Evolutionary conservation across 2,888 invertebrate species (phyloP).

Genomic region (Alentia gelatinosa): DNA sequence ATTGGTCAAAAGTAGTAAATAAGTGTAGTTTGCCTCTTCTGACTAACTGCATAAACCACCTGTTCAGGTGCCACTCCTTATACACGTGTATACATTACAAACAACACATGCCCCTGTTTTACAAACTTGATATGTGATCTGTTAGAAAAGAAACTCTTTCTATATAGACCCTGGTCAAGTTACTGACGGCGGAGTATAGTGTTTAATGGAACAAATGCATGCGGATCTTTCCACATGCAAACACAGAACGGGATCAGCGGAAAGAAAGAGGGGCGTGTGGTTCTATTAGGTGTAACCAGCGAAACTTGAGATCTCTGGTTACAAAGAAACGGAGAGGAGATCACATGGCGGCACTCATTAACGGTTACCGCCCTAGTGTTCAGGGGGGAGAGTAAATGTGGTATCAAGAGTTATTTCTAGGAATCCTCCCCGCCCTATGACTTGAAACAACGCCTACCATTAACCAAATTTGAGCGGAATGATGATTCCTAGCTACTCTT

Average conservation of each 20-base stretch:
- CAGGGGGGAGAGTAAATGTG: background rate
- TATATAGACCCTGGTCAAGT: too few relatives aligned
- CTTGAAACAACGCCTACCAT: too few relatives aligned
- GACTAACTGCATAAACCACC: too few relatives aligned
- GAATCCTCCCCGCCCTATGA: background rate
- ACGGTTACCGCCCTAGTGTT: background rate
- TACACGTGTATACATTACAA: background rate
- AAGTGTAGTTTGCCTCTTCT: too few relatives aligned
- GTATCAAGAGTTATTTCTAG: background rate
- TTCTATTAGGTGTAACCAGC: background rate
- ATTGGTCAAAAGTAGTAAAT: too few relatives aligned
- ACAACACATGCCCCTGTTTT: background rate
- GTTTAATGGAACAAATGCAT: background rate
- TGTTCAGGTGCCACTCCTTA: background rate
- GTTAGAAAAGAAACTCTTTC: background rate
- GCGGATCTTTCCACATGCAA: background rate
- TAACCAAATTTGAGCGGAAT: too few relatives aligned
- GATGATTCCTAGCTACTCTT: too few relatives aligned
- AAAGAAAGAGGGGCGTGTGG: slow-evolving; percentile 1
- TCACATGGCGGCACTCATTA: background rate
- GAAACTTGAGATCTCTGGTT: background rate
- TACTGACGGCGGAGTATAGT: background rate
- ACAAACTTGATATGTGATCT: background rate
- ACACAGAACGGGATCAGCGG: background rate
- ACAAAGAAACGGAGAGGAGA: background rate